Percentiles rank a stretch among this genome's conserved stretches.
Evolutionary conservation across 2,888 invertebrate species (phyloP).

Genomic region (Scaptomyza polygonia): DNA sequence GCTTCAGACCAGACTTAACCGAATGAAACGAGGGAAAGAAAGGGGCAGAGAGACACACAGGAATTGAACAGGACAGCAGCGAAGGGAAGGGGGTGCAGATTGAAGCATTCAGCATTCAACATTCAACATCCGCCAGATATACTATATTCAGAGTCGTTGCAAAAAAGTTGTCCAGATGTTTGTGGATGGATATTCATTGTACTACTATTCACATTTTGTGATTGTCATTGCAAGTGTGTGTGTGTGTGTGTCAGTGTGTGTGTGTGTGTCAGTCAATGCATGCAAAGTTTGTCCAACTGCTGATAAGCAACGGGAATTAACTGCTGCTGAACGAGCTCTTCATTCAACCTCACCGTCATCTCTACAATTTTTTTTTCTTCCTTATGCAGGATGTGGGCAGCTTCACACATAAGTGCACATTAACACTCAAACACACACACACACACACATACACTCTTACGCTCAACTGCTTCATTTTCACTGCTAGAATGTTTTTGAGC

Average conservation of each 20-base stretch:
- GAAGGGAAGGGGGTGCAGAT: conserved; percentile 2
- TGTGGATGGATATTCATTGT: conserved; percentile 62
- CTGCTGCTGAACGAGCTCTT: conserved; percentile 36
- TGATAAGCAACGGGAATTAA: conserved; percentile 75
- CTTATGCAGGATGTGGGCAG: conserved; percentile 35
- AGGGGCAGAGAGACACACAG: not conserved
- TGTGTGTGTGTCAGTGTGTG: conserved; percentile 5
- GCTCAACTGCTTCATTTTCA: conserved; percentile 37
- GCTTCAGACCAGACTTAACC: conserved; percentile 54
- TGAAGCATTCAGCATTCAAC: conserved; percentile 20
- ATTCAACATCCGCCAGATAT: conserved; percentile 43
- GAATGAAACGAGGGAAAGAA: no score
- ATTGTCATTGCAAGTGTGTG: conserved; percentile 31
- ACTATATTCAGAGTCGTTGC: not conserved
- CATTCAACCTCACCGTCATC: conserved; percentile 1
- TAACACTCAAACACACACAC: not conserved
- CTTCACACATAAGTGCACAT: conserved; percentile 1
- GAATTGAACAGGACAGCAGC: not conserved
- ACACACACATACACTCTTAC: conserved; percentile 1
- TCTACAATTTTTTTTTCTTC: conserved; percentile 3
- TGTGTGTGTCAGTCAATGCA: conserved; percentile 61
- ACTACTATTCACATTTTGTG: conserved; percentile 51
- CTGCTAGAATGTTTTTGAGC: conserved; percentile 45
- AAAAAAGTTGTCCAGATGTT: conserved; percentile 5
- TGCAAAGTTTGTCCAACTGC: conserved; percentile 68